Evolutionary conservation across 2,797 vertebrate genomes (phyloP).

Genomic region (Trematomus bernacchii): DNA sequence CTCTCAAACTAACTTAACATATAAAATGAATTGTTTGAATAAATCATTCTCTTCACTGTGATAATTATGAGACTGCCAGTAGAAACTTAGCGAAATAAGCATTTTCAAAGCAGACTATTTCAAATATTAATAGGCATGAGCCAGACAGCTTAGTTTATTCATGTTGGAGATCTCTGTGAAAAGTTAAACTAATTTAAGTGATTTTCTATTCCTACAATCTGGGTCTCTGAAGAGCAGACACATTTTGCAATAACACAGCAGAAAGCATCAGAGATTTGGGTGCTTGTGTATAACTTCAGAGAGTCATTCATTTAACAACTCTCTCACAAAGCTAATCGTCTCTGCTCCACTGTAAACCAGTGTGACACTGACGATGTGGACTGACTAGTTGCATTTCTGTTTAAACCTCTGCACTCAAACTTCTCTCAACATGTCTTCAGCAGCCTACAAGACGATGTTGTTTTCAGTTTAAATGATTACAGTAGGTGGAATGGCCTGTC

Average conservation of each 20-base stretch:
- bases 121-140: constrained; percentile 45
- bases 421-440: neutral
- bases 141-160: constrained; percentile 45
- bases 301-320: neutral
- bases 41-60: constrained; percentile 24
- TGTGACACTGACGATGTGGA: neutral
- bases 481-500: neutral
- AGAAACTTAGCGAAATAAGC: constrained; percentile 31
- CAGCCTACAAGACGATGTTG: neutral
- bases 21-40: constrained; percentile 45
- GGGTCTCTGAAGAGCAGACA: neutral
- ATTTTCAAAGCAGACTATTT: constrained; percentile 14
- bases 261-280: neutral
- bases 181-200: neutral
- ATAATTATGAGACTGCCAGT: constrained; percentile 34
- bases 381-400: neutral
- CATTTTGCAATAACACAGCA: neutral
- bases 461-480: neutral
- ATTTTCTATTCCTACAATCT: neutral
- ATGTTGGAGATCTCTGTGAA: constrained; percentile 12
- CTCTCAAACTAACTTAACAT: constrained; percentile 10
- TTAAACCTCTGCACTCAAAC: neutral
- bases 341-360: constrained; percentile 8
- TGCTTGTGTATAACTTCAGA: neutral
- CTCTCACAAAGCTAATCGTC: constrained; percentile 9